phyloP scores from a whole-genome alignment of 2,113 vertebrate genomes.

The Hippocampus barbouri region DNA sequence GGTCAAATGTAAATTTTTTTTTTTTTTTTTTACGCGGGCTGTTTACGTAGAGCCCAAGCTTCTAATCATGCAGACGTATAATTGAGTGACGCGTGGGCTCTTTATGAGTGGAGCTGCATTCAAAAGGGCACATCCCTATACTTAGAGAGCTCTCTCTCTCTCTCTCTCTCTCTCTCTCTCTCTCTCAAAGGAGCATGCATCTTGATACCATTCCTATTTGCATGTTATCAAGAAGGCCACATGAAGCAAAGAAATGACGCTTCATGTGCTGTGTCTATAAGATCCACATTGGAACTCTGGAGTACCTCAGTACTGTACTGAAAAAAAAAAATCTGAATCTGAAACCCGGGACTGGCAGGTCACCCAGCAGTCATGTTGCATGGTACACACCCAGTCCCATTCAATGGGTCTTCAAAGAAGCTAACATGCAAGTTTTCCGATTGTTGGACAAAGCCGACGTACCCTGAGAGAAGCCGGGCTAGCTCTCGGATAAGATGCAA shows the following conservation, averaged over 20 bases:
- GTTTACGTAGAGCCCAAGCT: conserved; percentile 76
- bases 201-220: conserved; percentile 38
- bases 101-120: conserved; percentile 76
- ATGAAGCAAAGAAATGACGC: too few species aligned
- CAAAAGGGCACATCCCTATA: conserved; percentile 74
- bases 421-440: too few species aligned
- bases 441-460: not conserved
- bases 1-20: conserved; percentile 70
- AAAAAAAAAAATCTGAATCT: too few species aligned
- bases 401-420: too few species aligned
- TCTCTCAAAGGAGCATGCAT: conserved; percentile 54
- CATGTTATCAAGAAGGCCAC: conserved; percentile 17
- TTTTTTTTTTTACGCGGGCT: conserved; percentile 68
- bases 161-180: conserved; percentile 58
- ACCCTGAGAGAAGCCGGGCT: too few species aligned
- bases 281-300: too few species aligned
- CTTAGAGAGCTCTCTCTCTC: conserved; percentile 61
- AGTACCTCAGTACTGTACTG: too few species aligned
- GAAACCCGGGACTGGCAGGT: too few species aligned
- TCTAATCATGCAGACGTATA: conserved; percentile 78
- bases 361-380: too few species aligned
- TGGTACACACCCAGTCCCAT: too few species aligned
- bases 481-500: too few species aligned
- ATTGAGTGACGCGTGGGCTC: conserved; percentile 76
- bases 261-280: too few species aligned